Conservation (phyloP, 2,888 invertebrate species). For the Drosophila atripex region DNA sequence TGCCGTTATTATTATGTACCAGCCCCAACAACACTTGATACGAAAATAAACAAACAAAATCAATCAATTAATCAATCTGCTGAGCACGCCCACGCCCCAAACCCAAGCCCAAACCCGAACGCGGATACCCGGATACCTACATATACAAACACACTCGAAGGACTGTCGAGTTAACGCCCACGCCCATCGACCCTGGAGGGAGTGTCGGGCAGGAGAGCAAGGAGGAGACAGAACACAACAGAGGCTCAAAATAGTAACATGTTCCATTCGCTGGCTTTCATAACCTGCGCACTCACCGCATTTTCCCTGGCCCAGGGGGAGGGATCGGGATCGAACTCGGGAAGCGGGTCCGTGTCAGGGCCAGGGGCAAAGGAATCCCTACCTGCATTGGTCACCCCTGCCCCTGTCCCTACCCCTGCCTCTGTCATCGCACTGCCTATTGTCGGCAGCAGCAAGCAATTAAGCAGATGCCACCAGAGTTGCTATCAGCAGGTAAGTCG, state of each 20-base stretch:
- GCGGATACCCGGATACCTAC: constrained; percentile 9
- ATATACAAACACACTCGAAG: constrained; percentile 22
- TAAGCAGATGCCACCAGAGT: constrained; percentile 83
- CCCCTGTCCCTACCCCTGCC: constrained; percentile 12
- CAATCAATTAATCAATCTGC: constrained; percentile 77
- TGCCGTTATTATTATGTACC: constrained; percentile 57
- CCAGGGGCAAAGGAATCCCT: constrained; percentile 38
- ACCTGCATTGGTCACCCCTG: constrained; percentile 5
- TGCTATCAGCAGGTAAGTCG: constrained; percentile 82
- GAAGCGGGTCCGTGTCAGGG: constrained; percentile 30
- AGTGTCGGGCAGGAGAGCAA: constrained; percentile 26
- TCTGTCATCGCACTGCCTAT: constrained; percentile 29
- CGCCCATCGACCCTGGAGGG: constrained; percentile 34
- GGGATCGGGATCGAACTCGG: constrained; percentile 15
- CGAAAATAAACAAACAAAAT: constrained; percentile 74
- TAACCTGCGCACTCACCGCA: constrained; percentile 50
- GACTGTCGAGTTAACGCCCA: constrained; percentile 41
- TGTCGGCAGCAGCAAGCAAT: constrained; percentile 74
- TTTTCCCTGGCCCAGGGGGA: constrained; percentile 35
- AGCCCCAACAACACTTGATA: constrained; percentile 65
- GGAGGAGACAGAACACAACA: constrained; percentile 16
- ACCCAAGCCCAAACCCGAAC: constrained; percentile 29
- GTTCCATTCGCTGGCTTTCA: constrained; percentile 66
- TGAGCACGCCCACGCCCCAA: constrained; percentile 51
- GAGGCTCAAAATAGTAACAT: constrained; percentile 33